phyloP scores from a whole-genome alignment of 2,888 invertebrate species.

The Strigamia maritima region DNA sequence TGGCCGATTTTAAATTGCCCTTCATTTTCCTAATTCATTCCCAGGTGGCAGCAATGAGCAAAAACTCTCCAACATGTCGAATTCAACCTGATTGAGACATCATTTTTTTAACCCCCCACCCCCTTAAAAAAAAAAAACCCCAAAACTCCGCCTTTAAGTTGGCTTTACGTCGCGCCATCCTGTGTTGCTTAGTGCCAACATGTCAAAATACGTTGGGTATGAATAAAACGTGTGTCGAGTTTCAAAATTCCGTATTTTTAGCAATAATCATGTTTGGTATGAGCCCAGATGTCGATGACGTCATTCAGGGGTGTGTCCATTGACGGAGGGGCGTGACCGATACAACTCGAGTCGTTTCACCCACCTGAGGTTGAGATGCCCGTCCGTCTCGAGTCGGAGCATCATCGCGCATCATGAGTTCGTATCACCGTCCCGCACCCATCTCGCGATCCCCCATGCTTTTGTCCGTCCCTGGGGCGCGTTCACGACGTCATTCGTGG shows the following conservation, averaged over 20 bases:
- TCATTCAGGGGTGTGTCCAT: conserved; percentile 16
- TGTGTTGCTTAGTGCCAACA: too few relatives aligned
- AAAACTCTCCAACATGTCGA: too few relatives aligned
- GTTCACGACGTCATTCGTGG: conserved; percentile 66
- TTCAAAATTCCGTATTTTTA: conserved; percentile 19
- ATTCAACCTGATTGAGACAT: too few relatives aligned
- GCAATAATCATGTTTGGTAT: not conserved
- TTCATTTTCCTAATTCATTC: not conserved
- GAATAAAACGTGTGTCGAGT: not conserved
- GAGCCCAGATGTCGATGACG: not conserved
- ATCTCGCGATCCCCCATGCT: conserved; percentile 38
- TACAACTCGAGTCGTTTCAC: not conserved
- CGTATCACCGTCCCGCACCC: not conserved
- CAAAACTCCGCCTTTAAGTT: not conserved
- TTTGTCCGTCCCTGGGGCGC: conserved; percentile 38
- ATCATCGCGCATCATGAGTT: conserved; percentile 5
- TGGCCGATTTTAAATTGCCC: not conserved
- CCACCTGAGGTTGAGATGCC: conserved; percentile 1
- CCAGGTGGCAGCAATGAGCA: conserved; percentile 1
- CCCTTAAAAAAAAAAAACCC: too few relatives aligned
- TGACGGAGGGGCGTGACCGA: conserved; percentile 3
- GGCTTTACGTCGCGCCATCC: not conserved
- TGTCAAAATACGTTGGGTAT: not conserved
- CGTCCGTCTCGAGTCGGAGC: not conserved
- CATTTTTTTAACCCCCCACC: too few relatives aligned